Evolutionary conservation across 35 echinoderm and acorn worm species (phyloP).

Genomic region (Ophiothrix spiculata): DNA sequence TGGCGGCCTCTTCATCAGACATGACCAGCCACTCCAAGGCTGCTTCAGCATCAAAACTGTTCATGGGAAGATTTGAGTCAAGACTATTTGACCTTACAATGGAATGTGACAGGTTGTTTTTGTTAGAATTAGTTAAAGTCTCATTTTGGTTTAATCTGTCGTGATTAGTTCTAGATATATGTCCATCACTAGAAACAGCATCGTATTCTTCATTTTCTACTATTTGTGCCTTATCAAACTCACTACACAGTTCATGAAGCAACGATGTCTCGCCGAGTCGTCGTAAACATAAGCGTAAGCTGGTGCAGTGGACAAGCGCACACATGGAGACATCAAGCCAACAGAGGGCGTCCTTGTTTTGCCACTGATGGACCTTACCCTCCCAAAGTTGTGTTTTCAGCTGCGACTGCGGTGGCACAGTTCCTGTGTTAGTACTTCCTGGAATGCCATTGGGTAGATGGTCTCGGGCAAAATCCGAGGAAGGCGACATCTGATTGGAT

Average conservation of each 20-base stretch:
- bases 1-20: background rate
- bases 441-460: background rate
- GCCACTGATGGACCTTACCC: constrained; percentile 35
- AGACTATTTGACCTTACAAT: background rate
- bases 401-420: background rate
- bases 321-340: constrained; percentile 82
- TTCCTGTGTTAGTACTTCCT: background rate
- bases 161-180: background rate
- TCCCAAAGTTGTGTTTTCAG: background rate
- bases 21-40: background rate
- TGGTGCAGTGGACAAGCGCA: constrained; percentile 56
- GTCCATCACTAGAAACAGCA: too few relatives aligned
- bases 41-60: background rate
- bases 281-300: constrained; percentile 48
- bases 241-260: constrained; percentile 49
- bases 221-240: constrained; percentile 63
- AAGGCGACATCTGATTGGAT: background rate
- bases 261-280: constrained; percentile 6
- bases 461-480: background rate
- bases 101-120: background rate
- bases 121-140: background rate
- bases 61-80: background rate
- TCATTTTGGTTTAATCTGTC: background rate
- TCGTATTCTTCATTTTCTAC: background rate
- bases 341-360: constrained; percentile 69